A percentile compares a stretch with the other conserved stretches of the same genome.
phyloP scores from a whole-genome alignment of 2,888 invertebrate species.

The Luperina testacea region DNA sequence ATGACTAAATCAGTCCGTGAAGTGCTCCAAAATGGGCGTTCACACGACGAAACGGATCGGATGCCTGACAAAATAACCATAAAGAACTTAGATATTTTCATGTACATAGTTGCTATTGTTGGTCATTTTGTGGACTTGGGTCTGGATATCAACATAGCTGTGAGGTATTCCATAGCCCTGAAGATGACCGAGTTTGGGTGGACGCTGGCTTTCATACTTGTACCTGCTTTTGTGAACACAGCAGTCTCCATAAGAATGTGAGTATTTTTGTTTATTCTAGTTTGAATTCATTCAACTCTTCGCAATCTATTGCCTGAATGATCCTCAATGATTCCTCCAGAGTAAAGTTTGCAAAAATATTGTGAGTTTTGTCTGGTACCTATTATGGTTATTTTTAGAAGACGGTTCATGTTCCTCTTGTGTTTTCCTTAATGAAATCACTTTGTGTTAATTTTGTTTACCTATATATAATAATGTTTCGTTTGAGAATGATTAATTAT shows the following conservation, averaged over 20 bases:
- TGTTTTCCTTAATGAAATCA: constrained; percentile 12
- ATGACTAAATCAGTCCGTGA: constrained; percentile 81
- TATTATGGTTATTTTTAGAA: neutral
- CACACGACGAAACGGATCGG: constrained; percentile 90
- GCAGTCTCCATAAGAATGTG: constrained; percentile 94
- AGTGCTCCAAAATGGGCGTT: constrained; percentile 80
- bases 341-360: neutral
- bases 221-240: constrained; percentile 94
- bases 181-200: constrained; percentile 91
- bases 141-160: constrained; percentile 92
- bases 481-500: neutral
- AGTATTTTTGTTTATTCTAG: constrained; percentile 72
- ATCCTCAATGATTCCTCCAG: neutral
- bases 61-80: constrained; percentile 90
- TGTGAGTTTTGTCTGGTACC: neutral
- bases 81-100: constrained; percentile 91
- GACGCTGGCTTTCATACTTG: constrained; percentile 92
- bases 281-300: neutral
- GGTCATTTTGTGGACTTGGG: constrained; percentile 93
- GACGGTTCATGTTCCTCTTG: neutral
- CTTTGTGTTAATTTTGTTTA: constrained; percentile 33
- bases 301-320: neutral
- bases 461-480: neutral
- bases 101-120: constrained; percentile 91
- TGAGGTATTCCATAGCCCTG: constrained; percentile 90